phyloP scores from a whole-genome alignment of 2,113 vertebrate genomes.

The Regulus satrapa region DNA sequence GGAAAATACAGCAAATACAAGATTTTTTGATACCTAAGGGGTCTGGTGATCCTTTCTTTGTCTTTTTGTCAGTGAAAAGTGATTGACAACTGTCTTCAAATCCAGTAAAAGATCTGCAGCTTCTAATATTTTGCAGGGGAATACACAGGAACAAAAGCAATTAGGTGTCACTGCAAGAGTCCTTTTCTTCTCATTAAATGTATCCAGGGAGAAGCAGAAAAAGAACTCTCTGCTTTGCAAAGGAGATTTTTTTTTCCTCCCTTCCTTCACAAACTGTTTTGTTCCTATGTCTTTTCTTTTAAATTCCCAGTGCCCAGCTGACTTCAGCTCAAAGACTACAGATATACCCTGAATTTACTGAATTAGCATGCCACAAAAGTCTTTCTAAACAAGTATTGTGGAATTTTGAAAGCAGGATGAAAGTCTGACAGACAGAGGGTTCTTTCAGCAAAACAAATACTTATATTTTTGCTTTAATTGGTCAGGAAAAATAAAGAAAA shows the following conservation, averaged over 20 bases:
- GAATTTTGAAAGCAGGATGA: neutral
- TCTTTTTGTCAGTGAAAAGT: neutral
- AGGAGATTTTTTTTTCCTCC: neutral
- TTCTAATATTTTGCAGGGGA: neutral
- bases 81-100: neutral
- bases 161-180: neutral
- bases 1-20: neutral
- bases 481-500: neutral
- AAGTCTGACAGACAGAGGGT: neutral
- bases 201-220: neutral
- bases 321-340: neutral
- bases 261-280: neutral
- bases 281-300: neutral
- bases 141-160: slow-evolving; percentile 25
- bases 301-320: neutral
- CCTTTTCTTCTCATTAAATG: slow-evolving; percentile 1
- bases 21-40: neutral
- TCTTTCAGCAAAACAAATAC: neutral
- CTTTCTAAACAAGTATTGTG: neutral
- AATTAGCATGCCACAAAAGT: neutral
- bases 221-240: neutral
- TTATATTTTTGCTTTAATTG: neutral
- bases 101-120: neutral
- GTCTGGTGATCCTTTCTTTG: neutral
- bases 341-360: neutral